Percentiles rank a stretch among this genome's conserved stretches.
Conservation (phyloP, 2,113 vertebrate species). For the Leptosomus discolor region DNA sequence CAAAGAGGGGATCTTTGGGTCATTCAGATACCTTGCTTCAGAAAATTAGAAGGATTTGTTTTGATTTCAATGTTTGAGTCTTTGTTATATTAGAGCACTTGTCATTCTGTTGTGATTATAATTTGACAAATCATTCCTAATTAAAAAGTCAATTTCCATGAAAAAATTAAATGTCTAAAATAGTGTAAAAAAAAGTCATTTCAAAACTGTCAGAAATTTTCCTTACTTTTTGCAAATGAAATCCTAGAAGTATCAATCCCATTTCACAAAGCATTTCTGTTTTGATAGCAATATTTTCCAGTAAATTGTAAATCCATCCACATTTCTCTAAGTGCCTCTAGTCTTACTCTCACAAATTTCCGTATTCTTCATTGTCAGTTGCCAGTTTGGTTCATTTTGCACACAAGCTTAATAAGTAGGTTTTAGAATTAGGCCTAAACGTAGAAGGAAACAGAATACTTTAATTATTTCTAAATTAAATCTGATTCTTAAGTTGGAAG, state of each 20-base stretch:
- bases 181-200: neutral
- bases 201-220: neutral
- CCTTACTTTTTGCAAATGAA: neutral
- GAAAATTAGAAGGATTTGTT: slow-evolving; percentile 45
- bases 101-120: slow-evolving; percentile 45
- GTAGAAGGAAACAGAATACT: neutral
- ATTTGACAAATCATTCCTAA: slow-evolving; percentile 47
- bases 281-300: neutral
- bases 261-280: neutral
- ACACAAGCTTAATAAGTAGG: neutral
- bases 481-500: neutral
- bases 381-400: neutral
- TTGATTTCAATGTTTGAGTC: slow-evolving; percentile 11
- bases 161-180: neutral
- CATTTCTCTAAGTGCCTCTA: neutral
- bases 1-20: neutral
- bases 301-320: neutral
- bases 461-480: neutral
- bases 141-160: neutral
- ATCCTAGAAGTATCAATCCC: neutral
- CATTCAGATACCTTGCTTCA: neutral
- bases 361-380: neutral
- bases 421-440: neutral
- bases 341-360: neutral
- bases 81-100: slow-evolving; percentile 41